phyloP scores from a whole-genome alignment of 2,113 vertebrate genomes.

The Salminus brasiliensis region DNA sequence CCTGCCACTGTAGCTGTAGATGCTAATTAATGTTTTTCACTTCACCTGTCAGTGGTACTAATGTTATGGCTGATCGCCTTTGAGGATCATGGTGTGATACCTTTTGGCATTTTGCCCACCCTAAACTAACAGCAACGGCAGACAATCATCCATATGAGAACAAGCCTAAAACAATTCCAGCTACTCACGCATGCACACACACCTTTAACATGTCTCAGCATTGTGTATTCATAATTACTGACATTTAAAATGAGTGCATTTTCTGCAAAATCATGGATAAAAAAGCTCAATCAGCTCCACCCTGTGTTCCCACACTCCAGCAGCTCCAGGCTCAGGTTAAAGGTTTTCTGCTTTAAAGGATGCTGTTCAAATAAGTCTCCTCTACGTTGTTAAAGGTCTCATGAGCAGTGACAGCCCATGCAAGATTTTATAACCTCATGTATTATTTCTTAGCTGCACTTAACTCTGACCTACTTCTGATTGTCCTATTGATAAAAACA shows the following conservation, averaged over 20 bases:
- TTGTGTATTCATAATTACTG: neutral
- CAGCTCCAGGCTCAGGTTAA: conserved; percentile 2
- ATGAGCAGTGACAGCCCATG: conserved; percentile 28
- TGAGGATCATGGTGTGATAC: too few species aligned
- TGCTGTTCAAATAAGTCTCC: conserved; percentile 18
- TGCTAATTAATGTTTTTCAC: too few species aligned
- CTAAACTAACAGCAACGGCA: neutral
- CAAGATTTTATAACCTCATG: conserved; percentile 36
- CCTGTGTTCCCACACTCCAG: neutral
- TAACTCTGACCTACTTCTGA: conserved; percentile 49
- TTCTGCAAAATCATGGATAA: neutral
- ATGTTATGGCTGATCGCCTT: too few species aligned
- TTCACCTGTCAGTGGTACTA: too few species aligned
- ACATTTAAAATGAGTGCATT: neutral
- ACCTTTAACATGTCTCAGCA: neutral
- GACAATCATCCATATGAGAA: neutral
- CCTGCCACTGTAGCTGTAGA: too few species aligned
- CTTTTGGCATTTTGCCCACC: too few species aligned
- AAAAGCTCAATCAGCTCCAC: neutral
- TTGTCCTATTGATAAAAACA: conserved; percentile 9
- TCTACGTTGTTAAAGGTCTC: conserved; percentile 36
- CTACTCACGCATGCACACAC: neutral
- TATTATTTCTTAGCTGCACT: conserved; percentile 44
- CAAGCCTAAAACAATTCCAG: neutral
- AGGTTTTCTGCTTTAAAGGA: conserved; percentile 5